These are phyloP conservation scores for Calyptomena viridis DNA, from an alignment of 2,113 vertebrate genomes.

Conservation along the genomic window DNA sequence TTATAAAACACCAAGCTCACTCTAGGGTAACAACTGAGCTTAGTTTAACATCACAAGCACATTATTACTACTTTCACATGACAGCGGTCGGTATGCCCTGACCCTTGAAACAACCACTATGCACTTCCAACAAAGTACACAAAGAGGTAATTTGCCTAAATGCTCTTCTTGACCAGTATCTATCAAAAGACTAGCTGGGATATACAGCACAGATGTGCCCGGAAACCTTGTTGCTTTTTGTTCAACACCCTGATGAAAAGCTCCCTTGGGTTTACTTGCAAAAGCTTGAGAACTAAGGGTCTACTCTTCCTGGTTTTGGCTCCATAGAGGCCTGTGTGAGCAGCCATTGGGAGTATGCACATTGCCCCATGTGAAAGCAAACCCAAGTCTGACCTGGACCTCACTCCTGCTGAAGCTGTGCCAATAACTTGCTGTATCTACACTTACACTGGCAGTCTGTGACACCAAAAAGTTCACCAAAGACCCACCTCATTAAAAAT, in stretches of 20 bases:
- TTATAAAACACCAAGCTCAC: neutral
- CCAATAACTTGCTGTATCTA: neutral
- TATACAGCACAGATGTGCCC: neutral
- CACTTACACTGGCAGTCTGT: neutral
- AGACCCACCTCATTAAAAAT: neutral
- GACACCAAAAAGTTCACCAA: neutral
- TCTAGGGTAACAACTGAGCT: neutral
- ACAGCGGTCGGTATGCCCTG: neutral
- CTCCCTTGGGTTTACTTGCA: neutral
- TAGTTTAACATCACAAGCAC: neutral
- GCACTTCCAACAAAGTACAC: neutral
- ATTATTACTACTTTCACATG: neutral
- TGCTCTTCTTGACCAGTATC: neutral
- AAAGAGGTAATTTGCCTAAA: neutral
- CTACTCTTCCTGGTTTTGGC: neutral
- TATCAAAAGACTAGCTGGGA: neutral
- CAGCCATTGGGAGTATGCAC: neutral
- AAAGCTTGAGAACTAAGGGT: neutral
- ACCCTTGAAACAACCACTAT: neutral
- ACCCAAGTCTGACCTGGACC: conserved; percentile 1
- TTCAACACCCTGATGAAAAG: neutral
- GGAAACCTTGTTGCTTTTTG: rapidly evolving
- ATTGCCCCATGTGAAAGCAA: neutral
- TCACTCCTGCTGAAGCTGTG: neutral
- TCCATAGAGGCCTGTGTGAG: neutral